phyloP scores from a whole-genome alignment of 2,888 invertebrate species.

The Omphaloscelis lunosa region DNA sequence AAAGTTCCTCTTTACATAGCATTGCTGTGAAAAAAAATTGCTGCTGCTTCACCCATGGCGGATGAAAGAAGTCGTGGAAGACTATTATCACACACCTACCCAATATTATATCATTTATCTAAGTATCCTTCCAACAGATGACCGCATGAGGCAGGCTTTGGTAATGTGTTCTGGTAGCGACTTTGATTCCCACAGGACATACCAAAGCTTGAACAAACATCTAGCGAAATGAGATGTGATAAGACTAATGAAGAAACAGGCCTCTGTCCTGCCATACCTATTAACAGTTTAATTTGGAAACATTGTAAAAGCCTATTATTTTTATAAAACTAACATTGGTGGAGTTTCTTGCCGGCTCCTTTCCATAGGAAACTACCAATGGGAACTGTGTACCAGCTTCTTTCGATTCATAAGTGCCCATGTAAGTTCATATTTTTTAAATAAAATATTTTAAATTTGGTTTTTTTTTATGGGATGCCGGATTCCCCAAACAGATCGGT shows the following conservation, averaged over 20 bases:
- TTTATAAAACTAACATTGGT: too few species aligned
- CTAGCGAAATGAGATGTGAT: background rate
- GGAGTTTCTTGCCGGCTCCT: too few species aligned
- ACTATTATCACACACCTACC: background rate
- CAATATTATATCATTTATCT: background rate
- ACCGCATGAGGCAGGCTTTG: too few species aligned
- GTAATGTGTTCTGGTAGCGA: constrained; percentile 10
- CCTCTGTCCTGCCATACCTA: too few species aligned
- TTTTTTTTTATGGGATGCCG: too few species aligned
- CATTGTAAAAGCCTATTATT: too few species aligned
- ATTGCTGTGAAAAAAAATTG: too few species aligned
- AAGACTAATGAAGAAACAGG: background rate
- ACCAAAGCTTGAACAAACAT: background rate
- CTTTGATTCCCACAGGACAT: constrained; percentile 3
- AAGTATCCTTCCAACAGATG: background rate
- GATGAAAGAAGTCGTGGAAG: background rate
- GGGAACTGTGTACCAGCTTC: too few species aligned
- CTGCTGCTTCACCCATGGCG: background rate
- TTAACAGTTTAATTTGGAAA: background rate
- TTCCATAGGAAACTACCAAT: too few species aligned
- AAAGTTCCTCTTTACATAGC: background rate
- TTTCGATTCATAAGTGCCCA: too few species aligned
- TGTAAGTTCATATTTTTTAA: too few species aligned
- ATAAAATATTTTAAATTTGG: too few species aligned
- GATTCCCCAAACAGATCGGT: background rate